Conservation (phyloP, 2,113 vertebrate species). For the Pseudopipra pipra region DNA sequence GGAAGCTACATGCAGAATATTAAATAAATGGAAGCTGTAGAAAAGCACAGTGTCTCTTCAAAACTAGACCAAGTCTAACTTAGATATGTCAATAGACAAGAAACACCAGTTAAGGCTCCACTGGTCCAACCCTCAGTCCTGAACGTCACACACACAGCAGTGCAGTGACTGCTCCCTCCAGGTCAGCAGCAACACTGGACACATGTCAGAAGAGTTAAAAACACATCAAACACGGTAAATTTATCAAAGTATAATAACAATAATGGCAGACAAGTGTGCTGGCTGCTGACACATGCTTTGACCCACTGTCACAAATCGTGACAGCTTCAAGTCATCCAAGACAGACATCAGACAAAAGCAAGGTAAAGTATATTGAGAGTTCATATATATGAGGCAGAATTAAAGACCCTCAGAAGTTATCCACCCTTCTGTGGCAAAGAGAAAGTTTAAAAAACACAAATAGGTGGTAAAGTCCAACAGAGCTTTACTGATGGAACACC, state of each 20-base stretch:
- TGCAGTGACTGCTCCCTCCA: neutral
- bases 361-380: neutral
- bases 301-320: neutral
- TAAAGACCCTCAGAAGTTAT: neutral
- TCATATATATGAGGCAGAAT: neutral
- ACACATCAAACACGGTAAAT: conserved; percentile 6
- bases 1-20: neutral
- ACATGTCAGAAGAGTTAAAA: neutral
- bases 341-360: neutral
- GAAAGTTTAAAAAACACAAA: neutral
- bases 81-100: neutral
- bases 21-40: neutral
- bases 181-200: neutral
- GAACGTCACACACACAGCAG: neutral
- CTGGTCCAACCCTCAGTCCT: neutral
- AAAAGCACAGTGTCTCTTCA: neutral
- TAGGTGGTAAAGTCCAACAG: neutral
- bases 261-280: neutral
- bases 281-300: neutral
- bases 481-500: neutral
- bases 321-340: neutral
- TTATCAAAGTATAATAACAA: neutral
- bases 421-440: neutral
- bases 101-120: neutral
- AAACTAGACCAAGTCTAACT: neutral